A percentile compares a stretch with the other conserved stretches of the same genome.
These are phyloP conservation scores for Mobula hypostoma DNA, from an alignment of 2,113 vertebrate species.

Conservation along the genomic window DNA sequence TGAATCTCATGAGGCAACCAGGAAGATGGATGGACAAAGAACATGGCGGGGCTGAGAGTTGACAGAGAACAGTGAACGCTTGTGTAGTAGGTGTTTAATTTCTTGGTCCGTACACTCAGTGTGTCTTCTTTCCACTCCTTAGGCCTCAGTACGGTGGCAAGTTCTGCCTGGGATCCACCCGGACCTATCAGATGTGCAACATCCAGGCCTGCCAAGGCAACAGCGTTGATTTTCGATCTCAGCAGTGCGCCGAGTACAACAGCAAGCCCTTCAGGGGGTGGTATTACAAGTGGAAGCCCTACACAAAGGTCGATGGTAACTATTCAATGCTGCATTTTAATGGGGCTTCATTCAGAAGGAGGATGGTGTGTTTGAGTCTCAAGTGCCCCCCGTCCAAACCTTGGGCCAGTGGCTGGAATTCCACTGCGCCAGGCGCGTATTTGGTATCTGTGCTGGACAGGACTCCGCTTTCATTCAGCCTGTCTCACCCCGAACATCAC, in stretches of 20 bases:
- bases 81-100: not conserved
- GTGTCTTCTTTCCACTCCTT: constrained; percentile 35
- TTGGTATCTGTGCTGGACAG: not conserved
- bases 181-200: constrained; percentile 82
- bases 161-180: constrained; percentile 78
- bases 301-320: constrained; percentile 92
- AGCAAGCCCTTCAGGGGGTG: constrained; percentile 95
- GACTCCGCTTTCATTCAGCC: not conserved
- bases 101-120: not conserved
- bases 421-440: not conserved
- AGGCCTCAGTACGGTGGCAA: constrained; percentile 89
- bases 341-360: not conserved
- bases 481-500: not conserved
- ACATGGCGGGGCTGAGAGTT: not conserved
- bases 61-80: not conserved
- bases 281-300: constrained; percentile 98
- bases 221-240: constrained; percentile 75
- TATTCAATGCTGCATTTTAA: not conserved
- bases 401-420: not conserved
- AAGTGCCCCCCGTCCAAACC: not conserved
- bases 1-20: not conserved
- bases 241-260: constrained; percentile 93
- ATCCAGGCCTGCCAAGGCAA: constrained; percentile 58
- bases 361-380: not conserved
- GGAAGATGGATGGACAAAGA: not conserved